Evolutionary conservation across 2,888 invertebrate genomes (phyloP), one percentile per base, ranked within the genome.

Genomic region (Conus canariensis): DNA sequence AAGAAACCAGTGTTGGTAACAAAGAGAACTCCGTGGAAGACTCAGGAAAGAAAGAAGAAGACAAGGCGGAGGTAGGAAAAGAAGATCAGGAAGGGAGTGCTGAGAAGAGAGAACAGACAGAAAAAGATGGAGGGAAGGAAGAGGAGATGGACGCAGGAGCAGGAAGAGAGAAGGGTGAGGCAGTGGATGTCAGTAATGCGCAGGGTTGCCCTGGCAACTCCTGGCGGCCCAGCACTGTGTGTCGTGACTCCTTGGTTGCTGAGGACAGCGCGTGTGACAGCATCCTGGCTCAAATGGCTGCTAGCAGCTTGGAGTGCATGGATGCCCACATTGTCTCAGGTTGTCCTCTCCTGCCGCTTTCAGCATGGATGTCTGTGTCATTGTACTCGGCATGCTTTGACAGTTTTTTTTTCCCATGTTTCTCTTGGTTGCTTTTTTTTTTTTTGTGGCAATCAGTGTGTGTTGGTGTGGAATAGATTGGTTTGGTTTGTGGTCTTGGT

Each of bases 61-160:
- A 45, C 2, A 74, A 74, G n/a, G 74, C 0, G 22, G 70, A 74
- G 9, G 45, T 45, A 4, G 45, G n/a, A n/a, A 19, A 74, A 22
- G n/a, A 70, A 70, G 70, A 22, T 8, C 22, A 10, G 74, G 30
- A 80, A 80, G 77, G 30, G 30, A 80, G 10, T 7, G 77, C 30
- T 14, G 86, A 88, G 30, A 90, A 91, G 87, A 90, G 88, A 59
- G 90, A 87, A 59, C 91, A 91, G 9, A 90, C 90, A 56, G 87
- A 89, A 14, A 77, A 77, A 5, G 77, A 77, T 1, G 14, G 30
- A 14, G 14, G 30, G 90, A 91, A 67, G 90, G 85, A 83, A 90
- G 87, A 70, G 89, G 77, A 10, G 83, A 16, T 45, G 87, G 22
- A 67, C 19, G 12, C 30, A 59, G 60, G 19, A 22, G 58, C 56